Evolutionary conservation across 2,888 invertebrate species (phyloP), one percentile per base, ranked within the genome.

Genomic region (Pandemis cinnamomeana): DNA sequence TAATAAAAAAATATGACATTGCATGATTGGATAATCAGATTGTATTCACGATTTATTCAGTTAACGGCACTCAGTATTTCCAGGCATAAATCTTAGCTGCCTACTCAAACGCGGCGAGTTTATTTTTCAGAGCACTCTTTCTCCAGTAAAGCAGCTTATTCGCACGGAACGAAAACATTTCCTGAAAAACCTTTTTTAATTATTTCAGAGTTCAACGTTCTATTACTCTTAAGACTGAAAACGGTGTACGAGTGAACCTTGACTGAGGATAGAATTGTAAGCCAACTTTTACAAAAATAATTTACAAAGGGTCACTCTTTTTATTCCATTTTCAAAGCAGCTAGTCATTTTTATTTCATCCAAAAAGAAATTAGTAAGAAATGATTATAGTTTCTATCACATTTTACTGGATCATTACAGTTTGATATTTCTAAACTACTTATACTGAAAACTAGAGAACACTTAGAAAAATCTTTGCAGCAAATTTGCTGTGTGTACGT

Each of bases 121-220:
- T 58, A 58, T 27, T 58, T 58, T 58, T 11, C 27, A 10, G 58
- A 20, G 58, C 58, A 20, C 15, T 15, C 20, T 58, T 58, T 58
- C 58, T 27, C 27, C 11, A 55, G 58, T 3, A 20, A 58, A 27
- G 55, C 72, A 36, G 61, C 66, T 70, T 64, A 67, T 48, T 70
- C 70, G 10, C 60, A 46, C 60, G 15, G 48, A 73, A 70, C 66
- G 61, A 61, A 74, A 70, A 62, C 70, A 71, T 71, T 73, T 44
- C 60, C 74, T 53, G 58, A 46, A 67, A 74, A 74, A 67, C 74
- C 70, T 67, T 74, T 71, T 67, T 70, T 74, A 74, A 74, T 74
- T 74, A 74, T 71, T 68, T 67, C 61, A 61, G 61, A 71, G 70
- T 67, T 71, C 70, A 74, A 62, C 67, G 61, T 71, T 55, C 55